Evolutionary conservation across 2,888 invertebrate species (phyloP).

Genomic region (Antheraea assamensis): DNA sequence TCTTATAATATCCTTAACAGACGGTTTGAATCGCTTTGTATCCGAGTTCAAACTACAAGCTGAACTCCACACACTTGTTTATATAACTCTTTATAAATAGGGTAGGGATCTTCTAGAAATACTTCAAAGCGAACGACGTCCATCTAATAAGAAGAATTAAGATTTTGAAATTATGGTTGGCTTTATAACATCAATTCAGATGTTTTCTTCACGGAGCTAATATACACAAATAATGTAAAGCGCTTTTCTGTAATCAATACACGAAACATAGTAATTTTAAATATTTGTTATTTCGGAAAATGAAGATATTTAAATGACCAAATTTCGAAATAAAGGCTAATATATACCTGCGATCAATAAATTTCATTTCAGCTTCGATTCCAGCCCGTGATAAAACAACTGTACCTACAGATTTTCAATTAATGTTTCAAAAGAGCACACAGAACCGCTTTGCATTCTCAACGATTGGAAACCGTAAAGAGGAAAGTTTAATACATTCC

Average conservation of each 20-base stretch:
- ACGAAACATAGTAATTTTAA: no score
- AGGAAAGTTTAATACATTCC: not conserved
- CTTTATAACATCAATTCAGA: no score
- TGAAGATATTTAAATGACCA: not conserved
- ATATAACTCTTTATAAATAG: not conserved
- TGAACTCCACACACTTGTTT: not conserved
- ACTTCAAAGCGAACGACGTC: not conserved
- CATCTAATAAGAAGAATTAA: no score
- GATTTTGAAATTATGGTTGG: no score
- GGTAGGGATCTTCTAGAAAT: not conserved
- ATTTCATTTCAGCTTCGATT: not conserved
- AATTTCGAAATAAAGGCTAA: not conserved
- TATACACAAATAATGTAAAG: no score
- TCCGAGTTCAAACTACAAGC: not conserved
- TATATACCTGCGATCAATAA: not conserved
- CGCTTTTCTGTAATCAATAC: no score
- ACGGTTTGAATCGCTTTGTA: not conserved
- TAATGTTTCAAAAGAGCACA: not conserved
- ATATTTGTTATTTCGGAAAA: not conserved
- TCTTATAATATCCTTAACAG: not conserved
- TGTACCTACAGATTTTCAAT: conserved; percentile 9
- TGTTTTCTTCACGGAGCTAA: no score
- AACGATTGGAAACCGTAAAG: not conserved
- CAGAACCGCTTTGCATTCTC: conserved; percentile 1
- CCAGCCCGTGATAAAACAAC: not conserved